A percentile compares a stretch with the other conserved stretches of the same genome.
phyloP scores from a whole-genome alignment of 2,888 invertebrate genomes.

The Spodoptera exigua region DNA sequence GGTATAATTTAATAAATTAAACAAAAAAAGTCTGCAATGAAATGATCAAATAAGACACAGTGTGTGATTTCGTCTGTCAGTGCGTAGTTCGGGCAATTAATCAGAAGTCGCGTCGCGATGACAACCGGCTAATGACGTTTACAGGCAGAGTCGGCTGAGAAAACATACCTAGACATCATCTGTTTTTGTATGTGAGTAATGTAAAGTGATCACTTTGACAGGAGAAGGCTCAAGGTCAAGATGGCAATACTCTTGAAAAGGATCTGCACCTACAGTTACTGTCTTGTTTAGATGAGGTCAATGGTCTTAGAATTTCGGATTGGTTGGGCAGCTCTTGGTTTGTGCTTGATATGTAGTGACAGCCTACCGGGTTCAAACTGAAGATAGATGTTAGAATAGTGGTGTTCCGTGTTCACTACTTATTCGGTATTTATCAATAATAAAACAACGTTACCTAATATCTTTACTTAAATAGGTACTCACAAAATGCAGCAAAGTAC shows the following conservation, averaged over 20 bases:
- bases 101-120: slow-evolving; percentile 59
- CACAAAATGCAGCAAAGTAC: too few species aligned
- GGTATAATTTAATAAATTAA: neutral
- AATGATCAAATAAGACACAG: slow-evolving; percentile 51
- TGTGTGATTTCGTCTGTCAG: slow-evolving; percentile 59
- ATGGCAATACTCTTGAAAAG: neutral
- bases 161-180: slow-evolving; percentile 59
- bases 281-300: too few species aligned
- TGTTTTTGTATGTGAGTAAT: slow-evolving; percentile 56
- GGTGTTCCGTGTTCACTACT: too few species aligned
- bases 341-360: too few species aligned
- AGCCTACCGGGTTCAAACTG: too few species aligned
- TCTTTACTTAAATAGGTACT: too few species aligned
- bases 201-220: slow-evolving; percentile 52
- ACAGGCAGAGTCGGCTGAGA: slow-evolving; percentile 61
- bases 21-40: slow-evolving; percentile 29
- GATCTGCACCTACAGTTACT: neutral
- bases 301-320: too few species aligned
- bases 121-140: slow-evolving; percentile 66
- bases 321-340: too few species aligned
- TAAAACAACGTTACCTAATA: too few species aligned
- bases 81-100: slow-evolving; percentile 58
- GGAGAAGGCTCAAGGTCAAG: slow-evolving; percentile 31
- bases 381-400: too few species aligned
- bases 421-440: too few species aligned